Evolutionary conservation across 92 coral and sea anemone species (phyloP).

Genomic region (Plumapathes pennacea): DNA sequence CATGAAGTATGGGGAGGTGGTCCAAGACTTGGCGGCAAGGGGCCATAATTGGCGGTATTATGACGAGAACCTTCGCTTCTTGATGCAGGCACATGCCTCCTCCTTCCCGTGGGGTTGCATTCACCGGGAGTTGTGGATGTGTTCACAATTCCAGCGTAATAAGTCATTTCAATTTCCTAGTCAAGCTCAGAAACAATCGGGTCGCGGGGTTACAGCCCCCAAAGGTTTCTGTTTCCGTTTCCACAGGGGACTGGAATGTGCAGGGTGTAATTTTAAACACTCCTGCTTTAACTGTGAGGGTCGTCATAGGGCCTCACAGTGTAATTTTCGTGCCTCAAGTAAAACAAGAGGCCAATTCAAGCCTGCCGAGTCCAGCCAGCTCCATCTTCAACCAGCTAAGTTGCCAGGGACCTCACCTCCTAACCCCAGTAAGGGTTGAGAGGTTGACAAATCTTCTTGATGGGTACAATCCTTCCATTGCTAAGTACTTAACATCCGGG

Average conservation of each 20-base stretch:
- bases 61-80: conserved; percentile 46
- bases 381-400: neutral
- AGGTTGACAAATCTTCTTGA: conserved; percentile 1
- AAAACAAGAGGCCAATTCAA: conserved; percentile 15
- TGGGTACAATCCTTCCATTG: conserved; percentile 12
- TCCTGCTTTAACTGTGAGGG: conserved; percentile 36
- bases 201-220: too few relatives aligned
- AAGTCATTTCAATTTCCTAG: neutral
- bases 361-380: conserved; percentile 30
- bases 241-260: conserved; percentile 18
- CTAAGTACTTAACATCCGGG: neutral
- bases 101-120: conserved; percentile 25
- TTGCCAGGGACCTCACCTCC: conserved; percentile 3
- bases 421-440: conserved; percentile 33
- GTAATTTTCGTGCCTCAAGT: conserved; percentile 49
- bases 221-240: conserved; percentile 26
- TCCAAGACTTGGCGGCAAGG: conserved; percentile 34
- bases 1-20: conserved; percentile 44
- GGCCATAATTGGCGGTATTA: conserved; percentile 29
- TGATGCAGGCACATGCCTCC: conserved; percentile 10
- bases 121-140: conserved; percentile 49
- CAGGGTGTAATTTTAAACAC: conserved; percentile 32
- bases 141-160: conserved; percentile 10
- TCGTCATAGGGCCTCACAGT: conserved; percentile 4
- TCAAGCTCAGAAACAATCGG: neutral